Evolutionary conservation across 2,888 invertebrate genomes (phyloP).

Genomic region (Pseudoips prasinana): DNA sequence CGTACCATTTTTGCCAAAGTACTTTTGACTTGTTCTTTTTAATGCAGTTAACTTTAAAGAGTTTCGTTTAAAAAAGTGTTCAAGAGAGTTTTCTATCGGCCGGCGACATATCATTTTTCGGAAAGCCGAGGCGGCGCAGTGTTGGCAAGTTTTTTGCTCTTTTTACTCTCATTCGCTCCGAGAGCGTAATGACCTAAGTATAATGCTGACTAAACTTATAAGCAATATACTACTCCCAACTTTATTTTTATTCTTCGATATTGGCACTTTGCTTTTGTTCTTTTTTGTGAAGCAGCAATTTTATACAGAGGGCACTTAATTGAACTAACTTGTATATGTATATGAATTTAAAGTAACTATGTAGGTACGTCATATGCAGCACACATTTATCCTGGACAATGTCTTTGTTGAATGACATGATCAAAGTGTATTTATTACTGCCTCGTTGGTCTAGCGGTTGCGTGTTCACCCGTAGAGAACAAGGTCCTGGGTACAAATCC

Average conservation of each 20-base stretch:
- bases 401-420: too few species aligned
- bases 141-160: conserved; percentile 27
- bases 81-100: conserved; percentile 14
- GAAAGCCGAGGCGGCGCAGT: conserved; percentile 22
- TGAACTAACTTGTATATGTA: too few species aligned
- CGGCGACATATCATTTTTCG: conserved; percentile 37
- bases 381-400: too few species aligned
- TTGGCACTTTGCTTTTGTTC: too few species aligned
- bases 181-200: conserved; percentile 21
- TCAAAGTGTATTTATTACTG: too few species aligned
- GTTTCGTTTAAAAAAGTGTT: conserved; percentile 14
- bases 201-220: conserved; percentile 20
- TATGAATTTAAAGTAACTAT: too few species aligned
- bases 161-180: conserved; percentile 16
- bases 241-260: background rate
- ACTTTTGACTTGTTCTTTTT: conserved; percentile 12
- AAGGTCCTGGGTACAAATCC: too few species aligned
- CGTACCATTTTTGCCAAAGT: conserved; percentile 9
- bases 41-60: conserved; percentile 16
- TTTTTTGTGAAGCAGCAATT: too few species aligned
- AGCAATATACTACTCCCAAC: conserved; percentile 1
- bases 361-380: too few species aligned
- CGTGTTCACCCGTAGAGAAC: too few species aligned
- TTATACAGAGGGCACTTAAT: too few species aligned
- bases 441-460: too few species aligned